Evolutionary conservation across 2,888 invertebrate species (phyloP).

Genomic region (Cheilosia soror): DNA sequence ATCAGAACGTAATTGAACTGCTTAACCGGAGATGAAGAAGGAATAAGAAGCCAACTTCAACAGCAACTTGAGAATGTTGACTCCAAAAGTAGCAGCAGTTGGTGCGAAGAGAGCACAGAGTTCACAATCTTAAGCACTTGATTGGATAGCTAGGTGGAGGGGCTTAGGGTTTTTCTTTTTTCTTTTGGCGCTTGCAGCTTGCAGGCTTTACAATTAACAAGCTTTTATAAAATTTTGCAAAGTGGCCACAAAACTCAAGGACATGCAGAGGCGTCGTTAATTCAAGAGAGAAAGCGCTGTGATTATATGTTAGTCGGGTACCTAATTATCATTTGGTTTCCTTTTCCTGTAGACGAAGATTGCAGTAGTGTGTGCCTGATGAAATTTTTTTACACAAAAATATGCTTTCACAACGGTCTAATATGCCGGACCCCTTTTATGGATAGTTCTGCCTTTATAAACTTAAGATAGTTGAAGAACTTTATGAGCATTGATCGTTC

Average conservation of each 20-base stretch:
- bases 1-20: conserved; percentile 64
- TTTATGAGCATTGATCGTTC: too few relatives aligned
- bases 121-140: conserved; percentile 45
- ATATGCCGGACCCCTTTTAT: too few relatives aligned
- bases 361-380: not conserved
- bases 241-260: conserved; percentile 41
- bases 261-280: conserved; percentile 24
- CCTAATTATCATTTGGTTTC: conserved; percentile 22
- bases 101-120: conserved; percentile 28
- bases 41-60: conserved; percentile 52
- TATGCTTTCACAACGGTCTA: too few relatives aligned
- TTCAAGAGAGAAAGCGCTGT: not conserved
- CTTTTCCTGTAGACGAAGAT: not conserved
- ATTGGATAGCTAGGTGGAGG: conserved; percentile 12
- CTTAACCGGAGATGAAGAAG: conserved; percentile 40
- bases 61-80: conserved; percentile 50
- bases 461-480: too few relatives aligned
- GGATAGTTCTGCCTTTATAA: too few relatives aligned
- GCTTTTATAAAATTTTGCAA: conserved; percentile 28
- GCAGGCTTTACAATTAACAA: conserved; percentile 29
- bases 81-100: conserved; percentile 37
- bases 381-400: too few relatives aligned
- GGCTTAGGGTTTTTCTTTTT: conserved; percentile 1
- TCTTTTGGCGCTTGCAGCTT: conserved; percentile 12
- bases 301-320: conserved; percentile 9